Conservation (phyloP, 2,113 vertebrate species). For the Mesocricetus auratus region DNA sequence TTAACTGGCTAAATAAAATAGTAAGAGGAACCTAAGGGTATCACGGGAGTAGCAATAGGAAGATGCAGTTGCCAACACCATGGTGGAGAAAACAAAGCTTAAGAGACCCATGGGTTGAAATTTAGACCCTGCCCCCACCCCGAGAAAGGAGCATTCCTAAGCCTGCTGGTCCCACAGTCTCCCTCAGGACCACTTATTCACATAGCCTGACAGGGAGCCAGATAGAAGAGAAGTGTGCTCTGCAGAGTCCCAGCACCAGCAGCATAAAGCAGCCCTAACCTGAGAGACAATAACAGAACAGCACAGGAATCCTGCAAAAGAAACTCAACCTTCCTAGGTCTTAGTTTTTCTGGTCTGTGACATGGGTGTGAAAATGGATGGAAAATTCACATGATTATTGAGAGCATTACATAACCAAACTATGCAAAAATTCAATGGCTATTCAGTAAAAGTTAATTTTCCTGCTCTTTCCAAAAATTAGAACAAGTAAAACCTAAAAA, state of each 20-base stretch:
- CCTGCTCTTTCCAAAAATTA: not conserved
- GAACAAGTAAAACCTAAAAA: not conserved
- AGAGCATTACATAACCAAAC: not conserved
- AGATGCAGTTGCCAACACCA: not conserved
- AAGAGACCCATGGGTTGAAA: not conserved
- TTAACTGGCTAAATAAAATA: not conserved
- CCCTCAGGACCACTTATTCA: not conserved
- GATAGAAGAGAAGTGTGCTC: not conserved
- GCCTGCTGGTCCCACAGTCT: not conserved
- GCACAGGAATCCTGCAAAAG: not conserved
- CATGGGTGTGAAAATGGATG: not conserved
- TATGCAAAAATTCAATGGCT: not conserved
- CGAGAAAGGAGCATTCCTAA: not conserved
- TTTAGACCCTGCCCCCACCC: not conserved
- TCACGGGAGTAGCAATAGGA: not conserved
- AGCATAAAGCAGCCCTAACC: not conserved
- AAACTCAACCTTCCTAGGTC: not conserved
- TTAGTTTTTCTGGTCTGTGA: not conserved
- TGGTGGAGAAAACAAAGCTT: not conserved
- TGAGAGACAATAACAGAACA: not conserved
- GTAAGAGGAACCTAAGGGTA: not conserved
- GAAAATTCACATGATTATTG: not conserved
- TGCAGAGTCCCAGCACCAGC: not conserved
- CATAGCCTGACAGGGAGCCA: not conserved
- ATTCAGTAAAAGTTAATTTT: not conserved